Evolutionary conservation across 2,113 vertebrate genomes (phyloP).

Genomic region (Telmatochromis sp.): DNA sequence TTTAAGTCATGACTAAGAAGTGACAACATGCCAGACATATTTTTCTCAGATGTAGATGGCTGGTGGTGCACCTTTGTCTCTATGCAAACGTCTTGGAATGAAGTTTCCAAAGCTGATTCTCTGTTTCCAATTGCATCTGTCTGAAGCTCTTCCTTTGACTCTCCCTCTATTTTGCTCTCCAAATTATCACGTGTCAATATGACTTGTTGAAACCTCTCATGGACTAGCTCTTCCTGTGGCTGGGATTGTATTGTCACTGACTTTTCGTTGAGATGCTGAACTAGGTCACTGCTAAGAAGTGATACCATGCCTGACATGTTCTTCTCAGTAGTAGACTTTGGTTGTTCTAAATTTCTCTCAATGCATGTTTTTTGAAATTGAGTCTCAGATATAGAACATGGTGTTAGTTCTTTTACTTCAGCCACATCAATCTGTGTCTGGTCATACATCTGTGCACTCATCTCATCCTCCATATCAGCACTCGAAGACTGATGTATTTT

Average conservation of each 20-base stretch:
- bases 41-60: background rate
- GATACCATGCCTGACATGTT: constrained; percentile 62
- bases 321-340: constrained; percentile 10
- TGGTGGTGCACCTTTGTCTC: background rate
- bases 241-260: background rate
- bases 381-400: constrained; percentile 51
- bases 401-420: constrained; percentile 62
- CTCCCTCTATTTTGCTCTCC: background rate
- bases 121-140: background rate
- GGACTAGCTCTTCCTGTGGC: background rate
- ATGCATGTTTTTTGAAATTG: constrained; percentile 57
- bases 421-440: constrained; percentile 57
- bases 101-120: background rate
- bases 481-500: background rate
- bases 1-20: constrained; percentile 67
- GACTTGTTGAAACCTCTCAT: constrained; percentile 14
- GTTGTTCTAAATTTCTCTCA: constrained; percentile 23
- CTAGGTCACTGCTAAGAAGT: constrained; percentile 65
- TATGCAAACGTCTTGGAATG: background rate
- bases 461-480: background rate
- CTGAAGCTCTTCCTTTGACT: background rate
- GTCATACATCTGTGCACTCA: background rate
- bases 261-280: constrained; percentile 13
- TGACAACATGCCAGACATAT: constrained; percentile 57
- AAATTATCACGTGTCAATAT: background rate